Percentiles rank a stretch among this genome's conserved stretches.
phyloP scores from a whole-genome alignment of 2,113 vertebrate species.

The Zosterops pallidus region DNA sequence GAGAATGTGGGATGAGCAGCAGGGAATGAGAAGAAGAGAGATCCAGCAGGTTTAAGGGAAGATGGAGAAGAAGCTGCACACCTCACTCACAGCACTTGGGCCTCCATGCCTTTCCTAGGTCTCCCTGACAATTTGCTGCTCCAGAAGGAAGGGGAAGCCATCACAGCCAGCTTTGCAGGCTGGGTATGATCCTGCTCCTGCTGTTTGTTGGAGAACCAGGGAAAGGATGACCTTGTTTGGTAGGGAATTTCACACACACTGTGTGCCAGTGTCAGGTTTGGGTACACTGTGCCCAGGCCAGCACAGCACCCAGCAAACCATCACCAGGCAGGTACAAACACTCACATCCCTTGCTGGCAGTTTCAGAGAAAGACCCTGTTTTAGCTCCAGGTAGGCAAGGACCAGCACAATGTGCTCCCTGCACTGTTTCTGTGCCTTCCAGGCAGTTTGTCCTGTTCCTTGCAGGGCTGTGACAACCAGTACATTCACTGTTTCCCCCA shows the following conservation, averaged over 20 bases:
- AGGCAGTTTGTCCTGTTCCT: background rate
- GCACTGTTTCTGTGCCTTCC: background rate
- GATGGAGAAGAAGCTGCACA: background rate
- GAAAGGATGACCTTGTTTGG: background rate
- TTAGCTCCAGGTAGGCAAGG: background rate
- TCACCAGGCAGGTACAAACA: background rate
- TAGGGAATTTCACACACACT: background rate
- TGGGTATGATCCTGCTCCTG: background rate
- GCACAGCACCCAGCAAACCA: background rate
- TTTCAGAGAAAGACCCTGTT: background rate
- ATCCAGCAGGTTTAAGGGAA: background rate
- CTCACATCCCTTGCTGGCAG: fast-evolving
- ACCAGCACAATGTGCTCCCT: background rate
- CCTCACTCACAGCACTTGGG: background rate
- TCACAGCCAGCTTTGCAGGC: background rate
- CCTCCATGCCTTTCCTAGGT: background rate
- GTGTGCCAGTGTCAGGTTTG: background rate
- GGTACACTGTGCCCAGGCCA: background rate
- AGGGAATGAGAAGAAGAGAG: background rate
- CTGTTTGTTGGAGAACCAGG: background rate
- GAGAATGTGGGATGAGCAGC: fast-evolving
- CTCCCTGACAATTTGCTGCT: background rate
- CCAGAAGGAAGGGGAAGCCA: background rate
- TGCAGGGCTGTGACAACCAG: background rate
- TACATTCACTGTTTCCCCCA: background rate